Base-by-base conservation (phyloP, 2,888 invertebrate species). In the Acanthosepion esculentum region DNA sequence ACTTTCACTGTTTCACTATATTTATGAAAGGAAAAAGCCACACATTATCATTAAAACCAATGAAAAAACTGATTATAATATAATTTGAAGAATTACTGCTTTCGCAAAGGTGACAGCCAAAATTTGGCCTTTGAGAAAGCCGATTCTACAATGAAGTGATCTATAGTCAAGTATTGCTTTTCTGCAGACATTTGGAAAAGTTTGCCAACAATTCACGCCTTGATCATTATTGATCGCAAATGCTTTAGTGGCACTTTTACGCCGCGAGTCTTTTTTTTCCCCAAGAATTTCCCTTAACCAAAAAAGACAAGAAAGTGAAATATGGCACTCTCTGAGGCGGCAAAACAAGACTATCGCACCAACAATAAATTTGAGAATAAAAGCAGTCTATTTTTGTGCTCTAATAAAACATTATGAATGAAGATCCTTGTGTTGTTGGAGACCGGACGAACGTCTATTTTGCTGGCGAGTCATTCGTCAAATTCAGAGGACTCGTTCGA, bases 361-460 rank as follows among this genome's bases (percentile, higher is more conserved):
- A 64, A 64, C 78, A 33, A 78, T 78, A 78, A 78, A 78, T 78
- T 78, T 12, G n/a, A 12, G 78, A 78, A 78, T n/a, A 78, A 78
- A 78, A 78, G 78, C 23, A n/a, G 15, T 78, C 78, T 78, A 78
- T 78, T 78, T 78, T 78, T 78, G 78, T 78, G 78, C 78, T 78
- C 78, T 78, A 78, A 78, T 78, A 78, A 78, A 78, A 78, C 78
- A 78, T 78, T 78, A 29, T 78, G n/a, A 78, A 78, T 78, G 78
- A 78, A 78, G n/a, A 78, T 33, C n/a, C n/a, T n/a, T 78, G 78
- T 33, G 29, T 78, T 78, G 78, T n/a, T 78, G n/a, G n/a, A 78
- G n/a, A 78, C 78, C n/a, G n/a, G 12, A 18, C n/a, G 15, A 33
- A 33, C n/a, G n/a, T n/a, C n/a, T 15, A n/a, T 15, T 78, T 78